Percentiles rank a stretch among this genome's conserved stretches.
Conservation (phyloP, 1,140 invertebrate genomes). For the Pseudomyrmex concolor region DNA sequence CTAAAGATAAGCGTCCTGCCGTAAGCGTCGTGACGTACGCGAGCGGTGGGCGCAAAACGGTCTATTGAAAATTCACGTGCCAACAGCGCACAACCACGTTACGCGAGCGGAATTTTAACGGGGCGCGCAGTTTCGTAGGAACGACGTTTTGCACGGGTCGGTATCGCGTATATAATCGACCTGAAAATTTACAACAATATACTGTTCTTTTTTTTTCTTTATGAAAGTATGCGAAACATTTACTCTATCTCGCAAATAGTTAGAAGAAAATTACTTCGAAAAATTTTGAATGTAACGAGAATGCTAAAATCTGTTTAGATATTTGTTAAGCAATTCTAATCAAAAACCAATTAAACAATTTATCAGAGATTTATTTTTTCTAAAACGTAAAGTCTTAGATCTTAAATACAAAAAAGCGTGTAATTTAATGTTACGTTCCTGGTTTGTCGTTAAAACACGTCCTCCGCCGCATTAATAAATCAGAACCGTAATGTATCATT, state of each 20-base stretch:
- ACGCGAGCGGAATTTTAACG: conserved; percentile 64
- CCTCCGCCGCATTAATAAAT: conserved; percentile 12
- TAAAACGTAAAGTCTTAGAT: no score
- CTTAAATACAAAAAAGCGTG: no score
- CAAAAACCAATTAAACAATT: no score
- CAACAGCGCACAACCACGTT: conserved; percentile 63
- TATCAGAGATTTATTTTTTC: no score
- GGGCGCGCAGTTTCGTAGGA: conserved; percentile 53
- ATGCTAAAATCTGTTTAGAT: no score
- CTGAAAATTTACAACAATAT: background rate
- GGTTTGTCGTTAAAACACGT: no score
- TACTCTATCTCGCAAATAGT: no score
- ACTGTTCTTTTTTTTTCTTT: background rate
- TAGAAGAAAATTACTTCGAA: no score
- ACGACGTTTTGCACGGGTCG: conserved; percentile 62
- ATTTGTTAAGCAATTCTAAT: no score
- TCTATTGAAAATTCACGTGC: conserved; percentile 73
- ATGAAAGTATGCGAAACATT: background rate
- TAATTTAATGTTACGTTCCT: conserved; percentile 3
- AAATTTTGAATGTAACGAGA: no score
- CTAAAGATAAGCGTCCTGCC: conserved; percentile 13
- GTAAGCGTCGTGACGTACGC: conserved; percentile 25
- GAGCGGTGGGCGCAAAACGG: conserved; percentile 38
- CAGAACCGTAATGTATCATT: conserved; percentile 42
- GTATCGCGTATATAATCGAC: conserved; percentile 45